Evolutionary conservation across 2,888 invertebrate species (phyloP), one percentile per base, ranked within the genome.

Genomic region (Antheraea assamensis): DNA sequence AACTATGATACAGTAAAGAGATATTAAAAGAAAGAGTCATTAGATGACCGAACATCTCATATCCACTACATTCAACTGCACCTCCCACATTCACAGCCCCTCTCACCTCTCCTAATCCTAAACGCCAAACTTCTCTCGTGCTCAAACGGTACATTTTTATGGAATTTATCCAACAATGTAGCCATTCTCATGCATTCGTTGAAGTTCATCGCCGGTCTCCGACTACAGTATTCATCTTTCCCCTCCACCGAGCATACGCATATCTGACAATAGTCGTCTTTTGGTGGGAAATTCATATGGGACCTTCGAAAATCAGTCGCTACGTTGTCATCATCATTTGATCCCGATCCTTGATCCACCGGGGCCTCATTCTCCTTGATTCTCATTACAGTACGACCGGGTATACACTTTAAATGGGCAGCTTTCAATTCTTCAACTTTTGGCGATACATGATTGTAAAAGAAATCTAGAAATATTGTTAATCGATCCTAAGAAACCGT

Each of bases 161-260:
- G 58, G 2, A 83, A 83, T 1, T 81, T 73, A 0, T 85, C 78
- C 64, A 76, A 82, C 1, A 88, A 17, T 0, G 70, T 72, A 0
- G 80, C 79, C 78, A 92, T 79, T 71, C 85, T 76, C 3, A 93
- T 75, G 72, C 94, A 94, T 76, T 94, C 94, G 71, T 94, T 93
- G 0, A 92, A 80, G 71, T 88, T 92, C 55, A 78, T 84, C 0
- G 91, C 90, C 3, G 92, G 89, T 80, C 93, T 85, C 5, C 82
- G 85, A 0, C 81, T 85, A 72, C 94, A 94, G 66, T 88, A 85
- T 61, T 92, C 88, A 66, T 90, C 80, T 77, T 85, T 87, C 0
- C 92, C 94, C 2, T 88, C 87, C 0, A 79, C 79, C 0, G 92
- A 90, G 71, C 94, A 94, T 0, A 92, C 85, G 71, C 94, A 94